phyloP scores from a whole-genome alignment of 2,797 vertebrate species.

The Thalassophryne amazonica region DNA sequence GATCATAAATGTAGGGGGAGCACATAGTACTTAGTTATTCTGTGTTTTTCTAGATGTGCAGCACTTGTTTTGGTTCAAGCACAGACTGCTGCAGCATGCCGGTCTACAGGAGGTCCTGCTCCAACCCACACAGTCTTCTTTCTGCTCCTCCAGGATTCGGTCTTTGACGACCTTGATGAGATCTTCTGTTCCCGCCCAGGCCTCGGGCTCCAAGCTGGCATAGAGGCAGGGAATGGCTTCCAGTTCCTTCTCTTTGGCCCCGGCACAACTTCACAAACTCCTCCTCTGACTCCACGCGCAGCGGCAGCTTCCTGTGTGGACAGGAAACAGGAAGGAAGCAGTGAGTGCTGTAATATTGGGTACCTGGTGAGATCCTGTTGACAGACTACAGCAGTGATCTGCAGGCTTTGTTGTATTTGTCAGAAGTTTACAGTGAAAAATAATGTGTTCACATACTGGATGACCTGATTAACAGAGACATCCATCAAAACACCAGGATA shows the following conservation, averaged over 20 bases:
- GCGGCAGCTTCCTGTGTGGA: constrained; percentile 83
- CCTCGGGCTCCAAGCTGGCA: constrained; percentile 84
- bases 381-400: constrained; percentile 28
- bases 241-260: constrained; percentile 87
- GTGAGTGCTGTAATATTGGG: constrained; percentile 34
- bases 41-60: constrained; percentile 4
- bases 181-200: constrained; percentile 89
- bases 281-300: constrained; percentile 87
- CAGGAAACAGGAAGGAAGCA: constrained; percentile 68
- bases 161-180: constrained; percentile 89
- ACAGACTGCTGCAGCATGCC: not conserved
- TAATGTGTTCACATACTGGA: not conserved
- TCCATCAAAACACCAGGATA: not conserved
- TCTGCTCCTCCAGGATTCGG: constrained; percentile 90
- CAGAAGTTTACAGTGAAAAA: constrained; percentile 1
- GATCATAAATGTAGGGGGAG: constrained; percentile 33
- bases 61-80: not conserved
- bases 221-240: constrained; percentile 93
- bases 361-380: constrained; percentile 21
- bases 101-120: constrained; percentile 85
- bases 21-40: not conserved
- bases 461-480: constrained; percentile 7
- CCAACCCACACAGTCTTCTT: constrained; percentile 92
- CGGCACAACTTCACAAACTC: constrained; percentile 89
- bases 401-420: constrained; percentile 10